Evolutionary conservation across 2,888 invertebrate species (phyloP).

Genomic region (Rhagonycha fulva): DNA sequence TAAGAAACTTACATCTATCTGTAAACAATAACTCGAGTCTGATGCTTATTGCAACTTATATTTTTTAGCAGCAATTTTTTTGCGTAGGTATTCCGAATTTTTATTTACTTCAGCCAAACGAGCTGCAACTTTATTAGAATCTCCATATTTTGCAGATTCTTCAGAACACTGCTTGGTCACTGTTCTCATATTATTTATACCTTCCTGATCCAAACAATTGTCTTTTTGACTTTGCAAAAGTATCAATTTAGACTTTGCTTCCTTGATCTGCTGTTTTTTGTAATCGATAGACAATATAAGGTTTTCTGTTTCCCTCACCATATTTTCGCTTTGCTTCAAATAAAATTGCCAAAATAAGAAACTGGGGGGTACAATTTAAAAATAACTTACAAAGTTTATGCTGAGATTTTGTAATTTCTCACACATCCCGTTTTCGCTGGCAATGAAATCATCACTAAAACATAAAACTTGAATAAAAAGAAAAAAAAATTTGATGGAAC

Average conservation of each 20-base stretch:
- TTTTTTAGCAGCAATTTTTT: neutral
- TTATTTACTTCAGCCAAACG: neutral
- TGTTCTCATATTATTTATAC: neutral
- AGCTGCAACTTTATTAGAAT: neutral
- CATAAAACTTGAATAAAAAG: neutral
- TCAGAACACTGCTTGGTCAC: neutral
- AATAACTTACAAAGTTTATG: neutral
- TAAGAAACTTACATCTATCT: neutral
- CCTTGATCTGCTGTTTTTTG: neutral
- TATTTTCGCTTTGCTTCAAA: neutral
- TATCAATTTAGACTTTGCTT: neutral
- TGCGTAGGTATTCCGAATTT: neutral
- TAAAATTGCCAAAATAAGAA: neutral
- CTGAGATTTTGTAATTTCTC: neutral
- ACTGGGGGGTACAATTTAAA: neutral
- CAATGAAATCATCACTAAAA: neutral
- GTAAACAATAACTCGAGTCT: neutral
- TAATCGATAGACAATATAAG: neutral
- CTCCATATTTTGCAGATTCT: neutral
- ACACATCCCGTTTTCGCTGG: neutral
- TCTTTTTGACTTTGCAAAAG: neutral
- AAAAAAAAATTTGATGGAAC: neutral
- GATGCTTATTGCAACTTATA: neutral
- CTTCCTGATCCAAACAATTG: neutral
- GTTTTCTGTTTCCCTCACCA: neutral